Conservation (phyloP, 2,888 invertebrate genomes). For the Drosophila monieri region DNA sequence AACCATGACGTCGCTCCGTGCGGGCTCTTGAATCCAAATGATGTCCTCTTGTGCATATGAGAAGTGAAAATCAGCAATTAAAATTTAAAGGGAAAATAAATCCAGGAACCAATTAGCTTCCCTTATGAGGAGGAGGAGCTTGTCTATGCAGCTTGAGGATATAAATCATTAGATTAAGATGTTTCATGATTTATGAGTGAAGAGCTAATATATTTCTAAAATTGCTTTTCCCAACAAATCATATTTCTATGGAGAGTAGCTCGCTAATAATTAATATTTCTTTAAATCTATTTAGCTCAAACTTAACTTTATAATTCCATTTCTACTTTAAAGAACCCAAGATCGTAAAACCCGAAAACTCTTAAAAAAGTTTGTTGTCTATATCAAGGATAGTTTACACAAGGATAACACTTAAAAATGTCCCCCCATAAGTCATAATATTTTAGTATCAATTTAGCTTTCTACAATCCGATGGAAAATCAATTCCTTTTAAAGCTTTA, state of each 20-base stretch:
- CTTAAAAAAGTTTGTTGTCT: not conserved
- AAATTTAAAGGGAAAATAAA: conserved; percentile 2
- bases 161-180: not conserved
- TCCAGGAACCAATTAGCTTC: conserved; percentile 2
- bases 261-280: too few species aligned
- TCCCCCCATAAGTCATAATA: not conserved
- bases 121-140: not conserved
- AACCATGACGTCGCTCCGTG: conserved; percentile 39
- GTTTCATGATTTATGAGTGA: not conserved
- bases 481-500: conserved; percentile 20
- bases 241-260: too few species aligned
- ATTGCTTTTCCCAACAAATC: too few species aligned
- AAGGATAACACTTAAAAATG: not conserved
- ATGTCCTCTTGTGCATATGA: conserved; percentile 20
- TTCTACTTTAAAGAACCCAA: too few species aligned
- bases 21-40: conserved; percentile 70
- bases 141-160: not conserved
- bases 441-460: not conserved
- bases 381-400: not conserved
- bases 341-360: not conserved
- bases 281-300: too few species aligned
- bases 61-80: conserved; percentile 24
- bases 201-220: not conserved
- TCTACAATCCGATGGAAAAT: conserved; percentile 6
- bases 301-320: too few species aligned